Base-by-base conservation (phyloP, 53 echinoderm and acorn worm species). In the Echinarachnius parma region DNA sequence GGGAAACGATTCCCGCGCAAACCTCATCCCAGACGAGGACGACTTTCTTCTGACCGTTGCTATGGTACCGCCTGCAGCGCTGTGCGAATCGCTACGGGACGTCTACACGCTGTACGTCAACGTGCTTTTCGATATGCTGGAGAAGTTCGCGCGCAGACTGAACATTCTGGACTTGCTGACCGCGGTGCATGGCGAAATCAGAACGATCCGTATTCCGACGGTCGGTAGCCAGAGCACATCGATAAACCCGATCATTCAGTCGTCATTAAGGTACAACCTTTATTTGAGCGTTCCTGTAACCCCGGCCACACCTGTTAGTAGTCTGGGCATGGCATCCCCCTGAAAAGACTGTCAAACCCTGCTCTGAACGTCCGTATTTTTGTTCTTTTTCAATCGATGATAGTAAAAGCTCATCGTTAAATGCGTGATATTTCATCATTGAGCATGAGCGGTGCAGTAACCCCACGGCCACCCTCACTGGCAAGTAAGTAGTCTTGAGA, bases 1-100 rank as follows among this genome's bases (percentile, higher is more conserved):
- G 44, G 33, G 24, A 16, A 4, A 24, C 19, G 64, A 31, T 16
- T 27, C 42, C 14, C 50, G 7, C n/a, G 8, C 28, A 4, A 39
- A 55, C 1, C 61, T 92, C 53, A 83, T 93, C 5, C 93, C 93
- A 4, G 69, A 89, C 33, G 89, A 93, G 14, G 79, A 79, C 3
- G 93, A 93, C 60, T 93, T 93, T 69, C 36, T 93, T 28, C 31
- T 93, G 15, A 85, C 89, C 7, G 86, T 86, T 50, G 89, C 93
- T 19, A 76, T 86, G 20, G 72, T 93, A 46, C 89, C 85, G 11
- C 76, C 75, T 27, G 60, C 62, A 29, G 83, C 80, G 25, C 64
- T 70, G 9, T 65, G 79, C 32, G 77, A 80, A 2, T 76, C 83
- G 11, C 59, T 48, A 4, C 36, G 46, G 2, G 80, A 77, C 47